A percentile compares a stretch with the other conserved stretches of the same genome.
These are phyloP conservation scores for Hiodon tergisus DNA, from an alignment of 2,113 vertebrate genomes.

Conservation along the genomic window DNA sequence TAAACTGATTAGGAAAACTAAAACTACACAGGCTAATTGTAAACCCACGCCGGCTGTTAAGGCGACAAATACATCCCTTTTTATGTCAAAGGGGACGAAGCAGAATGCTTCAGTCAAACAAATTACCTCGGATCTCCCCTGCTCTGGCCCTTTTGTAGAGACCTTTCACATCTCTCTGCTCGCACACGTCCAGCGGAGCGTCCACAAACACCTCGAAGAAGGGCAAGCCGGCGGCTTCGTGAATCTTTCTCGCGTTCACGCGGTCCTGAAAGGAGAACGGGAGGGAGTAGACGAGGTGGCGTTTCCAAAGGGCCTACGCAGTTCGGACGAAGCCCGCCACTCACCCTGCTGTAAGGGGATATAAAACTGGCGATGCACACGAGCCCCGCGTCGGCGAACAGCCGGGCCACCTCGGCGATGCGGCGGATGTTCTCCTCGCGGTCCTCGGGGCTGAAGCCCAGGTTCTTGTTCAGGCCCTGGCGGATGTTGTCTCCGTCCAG, in stretches of 20 bases:
- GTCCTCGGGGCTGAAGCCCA: conserved; percentile 92
- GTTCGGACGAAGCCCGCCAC: conserved; percentile 12
- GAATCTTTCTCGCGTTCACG: conserved; percentile 86
- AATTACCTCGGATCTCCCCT: conserved; percentile 90
- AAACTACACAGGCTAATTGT: too few species aligned
- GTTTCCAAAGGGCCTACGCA: too few species aligned
- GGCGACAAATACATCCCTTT: neutral
- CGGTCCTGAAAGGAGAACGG: conserved; percentile 71
- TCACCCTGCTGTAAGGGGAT: conserved; percentile 88
- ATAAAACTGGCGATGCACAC: conserved; percentile 97
- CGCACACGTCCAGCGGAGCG: conserved; percentile 90
- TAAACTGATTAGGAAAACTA: too few species aligned
- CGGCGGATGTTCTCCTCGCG: conserved; percentile 95
- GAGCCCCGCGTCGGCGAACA: conserved; percentile 94
- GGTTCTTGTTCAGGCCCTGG: conserved; percentile 93
- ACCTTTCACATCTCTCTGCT: conserved; percentile 94
- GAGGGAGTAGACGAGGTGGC: too few species aligned
- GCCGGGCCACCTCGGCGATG: conserved; percentile 91
- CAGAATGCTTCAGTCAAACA: neutral
- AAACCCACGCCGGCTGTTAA: too few species aligned
- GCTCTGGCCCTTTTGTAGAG: conserved; percentile 95
- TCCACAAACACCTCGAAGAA: conserved; percentile 98
- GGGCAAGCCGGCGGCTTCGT: conserved; percentile 85
- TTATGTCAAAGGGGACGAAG: neutral
- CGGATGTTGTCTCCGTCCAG: conserved; percentile 97